Percentiles rank a stretch among this genome's conserved stretches.
These are phyloP conservation scores for Scylla paramamosain DNA, from an alignment of 1,140 invertebrate genomes.

Conservation along the genomic window DNA sequence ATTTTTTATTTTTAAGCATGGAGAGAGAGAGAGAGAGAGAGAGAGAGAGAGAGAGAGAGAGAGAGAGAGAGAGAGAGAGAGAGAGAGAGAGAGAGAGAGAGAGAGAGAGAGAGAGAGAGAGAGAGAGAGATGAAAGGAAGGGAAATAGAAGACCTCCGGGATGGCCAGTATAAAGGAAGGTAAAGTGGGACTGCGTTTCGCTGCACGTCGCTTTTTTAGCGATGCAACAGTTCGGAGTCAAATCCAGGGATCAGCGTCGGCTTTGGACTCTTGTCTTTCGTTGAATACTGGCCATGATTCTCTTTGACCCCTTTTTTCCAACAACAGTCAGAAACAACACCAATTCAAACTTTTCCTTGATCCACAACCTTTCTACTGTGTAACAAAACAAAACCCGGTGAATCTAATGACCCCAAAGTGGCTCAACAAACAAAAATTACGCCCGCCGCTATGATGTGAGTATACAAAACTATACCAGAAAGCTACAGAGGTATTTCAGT, in stretches of 20 bases:
- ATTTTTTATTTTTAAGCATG: neutral
- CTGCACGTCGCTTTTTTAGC: neutral
- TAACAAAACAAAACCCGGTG: too few relatives aligned
- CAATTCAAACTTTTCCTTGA: neutral
- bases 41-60: constrained; percentile 35
- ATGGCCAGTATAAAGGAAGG: neutral
- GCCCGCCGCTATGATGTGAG: too few relatives aligned
- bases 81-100: constrained; percentile 41
- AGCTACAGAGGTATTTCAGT: too few relatives aligned
- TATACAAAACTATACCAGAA: too few relatives aligned
- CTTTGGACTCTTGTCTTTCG: constrained; percentile 13
- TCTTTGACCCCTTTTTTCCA: neutral
- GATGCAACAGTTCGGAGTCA: constrained; percentile 12
- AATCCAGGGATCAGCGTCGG: constrained; percentile 9
- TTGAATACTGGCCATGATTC: neutral
- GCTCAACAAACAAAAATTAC: too few relatives aligned
- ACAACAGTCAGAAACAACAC: neutral
- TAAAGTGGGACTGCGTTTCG: neutral
- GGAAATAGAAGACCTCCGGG: neutral
- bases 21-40: constrained; percentile 36
- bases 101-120: constrained; percentile 41
- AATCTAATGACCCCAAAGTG: too few relatives aligned
- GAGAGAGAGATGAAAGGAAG: neutral
- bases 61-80: constrained; percentile 37
- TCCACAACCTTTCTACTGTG: too few relatives aligned